These are phyloP conservation scores for Sakesphorus luctuosus DNA, from an alignment of 2,113 vertebrate genomes.

Conservation along the genomic window DNA sequence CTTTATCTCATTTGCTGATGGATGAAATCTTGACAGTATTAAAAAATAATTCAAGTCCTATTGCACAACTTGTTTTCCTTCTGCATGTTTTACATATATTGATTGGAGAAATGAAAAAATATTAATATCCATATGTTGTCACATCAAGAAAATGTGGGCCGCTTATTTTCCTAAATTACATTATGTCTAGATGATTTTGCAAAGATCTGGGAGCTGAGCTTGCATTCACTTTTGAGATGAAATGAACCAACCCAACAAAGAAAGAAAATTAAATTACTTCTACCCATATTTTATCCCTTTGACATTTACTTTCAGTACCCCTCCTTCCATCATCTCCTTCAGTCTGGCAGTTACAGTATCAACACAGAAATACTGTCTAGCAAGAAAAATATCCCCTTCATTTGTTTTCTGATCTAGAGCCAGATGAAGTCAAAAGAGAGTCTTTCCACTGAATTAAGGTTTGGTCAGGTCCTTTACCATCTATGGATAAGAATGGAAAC, in stretches of 20 bases:
- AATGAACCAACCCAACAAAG: conserved; percentile 25
- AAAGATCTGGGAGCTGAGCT: conserved; percentile 20
- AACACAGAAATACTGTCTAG: background rate
- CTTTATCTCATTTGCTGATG: conserved; percentile 38
- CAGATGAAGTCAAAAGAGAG: background rate
- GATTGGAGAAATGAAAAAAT: conserved; percentile 40
- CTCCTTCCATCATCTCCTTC: conserved; percentile 6
- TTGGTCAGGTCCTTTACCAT: background rate
- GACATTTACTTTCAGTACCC: conserved; percentile 34
- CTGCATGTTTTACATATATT: background rate
- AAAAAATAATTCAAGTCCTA: conserved; percentile 6
- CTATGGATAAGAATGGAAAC: background rate
- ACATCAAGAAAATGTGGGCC: conserved; percentile 4
- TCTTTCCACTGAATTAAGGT: background rate
- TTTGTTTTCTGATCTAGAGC: background rate
- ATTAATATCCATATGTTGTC: conserved; percentile 9
- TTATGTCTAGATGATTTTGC: conserved; percentile 41
- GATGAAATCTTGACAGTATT: conserved; percentile 19
- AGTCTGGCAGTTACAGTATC: background rate
- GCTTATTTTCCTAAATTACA: conserved; percentile 45
- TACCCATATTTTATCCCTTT: conserved; percentile 50
- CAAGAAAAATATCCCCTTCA: conserved; percentile 3
- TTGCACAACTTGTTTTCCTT: conserved; percentile 22
- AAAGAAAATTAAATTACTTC: conserved; percentile 42
- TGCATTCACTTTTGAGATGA: conserved; percentile 32